Percentiles rank a stretch among this genome's conserved stretches.
Evolutionary conservation across 2,113 vertebrate species (phyloP).

Genomic region (Arothron firmamentum): DNA sequence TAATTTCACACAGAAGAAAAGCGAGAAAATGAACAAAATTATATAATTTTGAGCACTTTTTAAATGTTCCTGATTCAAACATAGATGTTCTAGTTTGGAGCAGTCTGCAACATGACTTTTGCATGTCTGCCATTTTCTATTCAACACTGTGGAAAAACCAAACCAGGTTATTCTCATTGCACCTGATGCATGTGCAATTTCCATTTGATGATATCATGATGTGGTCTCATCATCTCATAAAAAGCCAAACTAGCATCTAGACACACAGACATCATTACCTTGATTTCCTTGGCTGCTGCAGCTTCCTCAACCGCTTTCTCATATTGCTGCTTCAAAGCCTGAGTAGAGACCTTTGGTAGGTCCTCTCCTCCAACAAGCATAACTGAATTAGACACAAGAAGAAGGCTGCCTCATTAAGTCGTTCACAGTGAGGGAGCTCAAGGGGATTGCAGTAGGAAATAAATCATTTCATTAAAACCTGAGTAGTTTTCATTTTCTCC

Average conservation of each 20-base stretch:
- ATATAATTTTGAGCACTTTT: not conserved
- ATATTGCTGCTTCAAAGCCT: conserved; percentile 90
- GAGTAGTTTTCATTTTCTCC: conserved; percentile 65
- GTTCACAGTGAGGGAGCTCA: conserved; percentile 52
- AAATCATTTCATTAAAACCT: conserved; percentile 67
- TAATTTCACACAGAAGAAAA: not conserved
- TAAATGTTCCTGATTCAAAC: not conserved
- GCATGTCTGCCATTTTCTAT: not conserved
- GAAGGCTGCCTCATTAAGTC: conserved; percentile 65
- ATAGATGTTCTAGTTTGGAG: too few relatives aligned
- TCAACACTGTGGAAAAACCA: conserved; percentile 12
- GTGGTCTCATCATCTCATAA: conserved; percentile 22
- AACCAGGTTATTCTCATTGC: conserved; percentile 42
- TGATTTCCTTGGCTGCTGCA: conserved; percentile 81
- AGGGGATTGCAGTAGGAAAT: conserved; percentile 55
- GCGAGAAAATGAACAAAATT: not conserved
- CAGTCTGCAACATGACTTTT: not conserved
- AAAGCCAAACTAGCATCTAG: conserved; percentile 18
- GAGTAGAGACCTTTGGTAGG: conserved; percentile 83
- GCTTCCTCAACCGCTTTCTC: conserved; percentile 82
- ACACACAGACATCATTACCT: conserved; percentile 77
- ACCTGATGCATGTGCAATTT: conserved; percentile 16
- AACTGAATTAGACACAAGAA: conserved; percentile 71
- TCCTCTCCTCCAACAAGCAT: conserved; percentile 81
- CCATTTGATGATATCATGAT: conserved; percentile 41